Base-by-base conservation (phyloP, 2,797 vertebrate species). In the Lateolabrax maculatus region DNA sequence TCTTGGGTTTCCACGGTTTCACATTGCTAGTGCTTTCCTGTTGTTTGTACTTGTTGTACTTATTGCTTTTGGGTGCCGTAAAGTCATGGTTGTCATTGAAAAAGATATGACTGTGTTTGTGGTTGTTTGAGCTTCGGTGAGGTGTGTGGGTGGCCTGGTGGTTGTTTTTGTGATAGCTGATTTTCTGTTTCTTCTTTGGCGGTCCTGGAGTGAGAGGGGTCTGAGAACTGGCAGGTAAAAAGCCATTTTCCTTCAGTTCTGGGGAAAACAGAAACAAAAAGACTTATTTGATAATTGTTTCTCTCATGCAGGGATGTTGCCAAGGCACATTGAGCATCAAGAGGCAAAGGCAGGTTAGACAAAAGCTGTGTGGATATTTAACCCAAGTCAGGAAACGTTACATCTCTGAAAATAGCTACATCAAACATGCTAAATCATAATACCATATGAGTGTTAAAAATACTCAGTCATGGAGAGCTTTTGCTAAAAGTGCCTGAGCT, bases 151-250 rank as follows among this genome's bases (percentile, higher is more conserved):
- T 70, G 9, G 60, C 13, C 9, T 75, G 74, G 16, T 88, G 46
- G 75, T 81, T 83, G 41, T 63, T 84, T 29, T 66, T 90, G 27
- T 72, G 49, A 57, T 80, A 31, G 75, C 2, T 75, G 74, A 65
- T 61, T 86, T 93, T 95, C 65, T 27, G 84, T 81, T 88, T 95
- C 87, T 96, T 96, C 29, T 70, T 84, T 3, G 90, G 91, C 0
- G 88, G 93, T 29, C 63, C 89, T 2, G 86, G 82, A 46, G 87
- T 82, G 60, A 21, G 13, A 37, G 37, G 66, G 2, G 19, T 36
- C 63, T 74, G 39, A 67, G 9, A 23, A 16, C n/a, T 21, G 16
- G 3, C 13, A 13, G 44, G 34, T n/a, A 90, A 27, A 48, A 79
- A 7, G 34, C 88, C 90, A 2, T 81, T 90, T 56, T 73, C 77